Evolutionary conservation across 2,797 vertebrate genomes (phyloP), one percentile per base, ranked within the genome.

Genomic region (Megaceryle alcyon): DNA sequence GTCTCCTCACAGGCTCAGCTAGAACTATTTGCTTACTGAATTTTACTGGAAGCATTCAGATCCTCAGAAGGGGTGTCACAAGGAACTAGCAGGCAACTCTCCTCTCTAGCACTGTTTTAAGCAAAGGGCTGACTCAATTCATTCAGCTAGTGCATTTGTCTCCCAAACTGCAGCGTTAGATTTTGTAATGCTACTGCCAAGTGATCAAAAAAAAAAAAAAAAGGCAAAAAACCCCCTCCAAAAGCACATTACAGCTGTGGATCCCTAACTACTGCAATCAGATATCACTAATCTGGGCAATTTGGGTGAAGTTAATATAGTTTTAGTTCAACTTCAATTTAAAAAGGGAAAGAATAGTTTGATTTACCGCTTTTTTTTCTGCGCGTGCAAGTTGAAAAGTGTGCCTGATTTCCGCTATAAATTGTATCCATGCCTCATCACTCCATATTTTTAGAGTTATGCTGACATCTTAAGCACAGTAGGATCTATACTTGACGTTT

Each of bases 401-500:
- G 0, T 64, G 82, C 77, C 61, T 68, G 68, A 90, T 86, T 96
- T 96, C 96, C 37, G 5, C 92, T 82, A 37, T 93, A 92, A 94
- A 94, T 94, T 95, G 71, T 65, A 82, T 70, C 93, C 81, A 26
- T 90, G 88, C 90, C 90, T 95, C 92, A 82, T 84, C 93, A 87
- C 71, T 77, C 83, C 1, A 5, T 94, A 94, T 94, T 96, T 96
- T 90, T 43, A 96, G 92, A 95, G 83, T 73, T 88, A 56, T 39
- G 75, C 92, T 96, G 95, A 95, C 90, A 95, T 94, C 86, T 86
- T 95, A 80, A 87, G 86, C 90, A 89, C 90, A 92, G 94, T 96
- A 89, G 94, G 93, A 82, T 95, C 91, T 87, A 77, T n/a, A 64
- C 41, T 84, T 95, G 95, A 82, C 90, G 33, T 90, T 80, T 94